These are phyloP conservation scores for Rhinichthys osculus DNA, from an alignment of 2,797 vertebrate genomes.

Conservation along the genomic window DNA sequence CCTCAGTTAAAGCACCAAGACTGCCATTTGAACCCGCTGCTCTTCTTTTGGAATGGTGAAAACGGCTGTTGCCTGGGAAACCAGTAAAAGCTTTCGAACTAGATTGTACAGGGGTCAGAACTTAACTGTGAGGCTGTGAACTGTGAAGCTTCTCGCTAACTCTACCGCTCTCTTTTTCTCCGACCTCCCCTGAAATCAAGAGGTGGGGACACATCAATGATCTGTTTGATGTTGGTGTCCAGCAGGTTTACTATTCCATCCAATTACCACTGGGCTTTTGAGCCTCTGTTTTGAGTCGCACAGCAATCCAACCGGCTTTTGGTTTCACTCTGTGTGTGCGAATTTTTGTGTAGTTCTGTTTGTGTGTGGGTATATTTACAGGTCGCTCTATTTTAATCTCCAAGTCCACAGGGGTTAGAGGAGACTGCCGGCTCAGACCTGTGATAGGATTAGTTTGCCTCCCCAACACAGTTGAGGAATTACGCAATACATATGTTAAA, in stretches of 20 bases:
- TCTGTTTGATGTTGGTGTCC: constrained; percentile 46
- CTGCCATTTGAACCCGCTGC: constrained; percentile 27
- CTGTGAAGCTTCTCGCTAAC: constrained; percentile 37
- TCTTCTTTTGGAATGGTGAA: constrained; percentile 30
- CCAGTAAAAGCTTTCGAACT: neutral
- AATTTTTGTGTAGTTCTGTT: constrained; percentile 4
- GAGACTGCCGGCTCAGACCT: neutral
- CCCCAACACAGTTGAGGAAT: constrained; percentile 10
- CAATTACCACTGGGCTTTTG: constrained; percentile 43
- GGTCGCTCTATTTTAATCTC: constrained; percentile 45
- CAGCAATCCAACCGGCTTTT: constrained; percentile 26
- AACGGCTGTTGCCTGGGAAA: constrained; percentile 27
- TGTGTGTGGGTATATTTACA: constrained; percentile 30
- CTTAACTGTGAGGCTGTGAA: constrained; percentile 28
- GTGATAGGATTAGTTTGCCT: constrained; percentile 20
- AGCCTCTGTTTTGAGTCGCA: constrained; percentile 27
- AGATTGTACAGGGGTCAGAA: constrained; percentile 17
- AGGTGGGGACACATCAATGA: constrained; percentile 47
- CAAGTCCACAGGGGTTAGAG: constrained; percentile 15
- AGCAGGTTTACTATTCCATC: constrained; percentile 41
- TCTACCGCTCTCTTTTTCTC: constrained; percentile 14
- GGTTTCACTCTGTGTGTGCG: neutral
- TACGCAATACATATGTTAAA: neutral
- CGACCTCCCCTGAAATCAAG: constrained; percentile 22
- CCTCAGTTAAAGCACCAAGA: constrained; percentile 15